Evolutionary conservation across 2,113 vertebrate genomes (phyloP), one percentile per base, ranked within the genome.

Genomic region (Chamaetylas fuelleborni): DNA sequence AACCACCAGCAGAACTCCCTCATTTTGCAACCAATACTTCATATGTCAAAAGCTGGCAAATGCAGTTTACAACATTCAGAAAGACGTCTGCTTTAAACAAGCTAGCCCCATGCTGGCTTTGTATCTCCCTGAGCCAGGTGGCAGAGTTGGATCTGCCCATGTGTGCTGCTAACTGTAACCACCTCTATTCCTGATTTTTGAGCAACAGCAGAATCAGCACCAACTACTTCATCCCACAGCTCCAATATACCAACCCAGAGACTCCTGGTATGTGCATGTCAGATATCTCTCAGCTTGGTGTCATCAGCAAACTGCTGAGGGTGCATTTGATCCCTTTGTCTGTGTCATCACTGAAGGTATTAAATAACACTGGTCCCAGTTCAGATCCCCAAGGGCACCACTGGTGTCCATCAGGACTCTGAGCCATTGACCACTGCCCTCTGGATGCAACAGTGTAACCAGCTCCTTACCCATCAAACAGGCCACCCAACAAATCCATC

Each of bases 361-460:
- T 42, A 15, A 64, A 34, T 34, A 64, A 42, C 17, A 25, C 20
- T 34, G 17, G 25, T 8, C 65, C 29, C 29, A 71, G 0, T 9
- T 42, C 0, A 2, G 34, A 48, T 42, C 25, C 16, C n/a, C 2
- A 1, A 34, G 42, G 48, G 40, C 16, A 70, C 8, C 48, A 48
- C 24, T 40, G 65, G 20, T 47, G 13, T 47, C 73, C 56, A 54
- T 16, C 40, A 24, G 29, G 24, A 47, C 18, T 34, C 65, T 34
- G 47, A 71, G 57, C 56, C 0, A 0, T 5, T 56, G 29, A 56
- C 8, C 56, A n/a, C 29, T 8, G 8, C 24, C n/a, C 48, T 62
- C 13, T 0, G 0, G 29, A 54, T 24, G 24, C 0, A 0, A 87
- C n/a, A 54, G n/a, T 4, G 2, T 11, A 24, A 62, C 24, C 38